Conservation (phyloP, 2,888 invertebrate genomes). For the Amblyteles armatorius region DNA sequence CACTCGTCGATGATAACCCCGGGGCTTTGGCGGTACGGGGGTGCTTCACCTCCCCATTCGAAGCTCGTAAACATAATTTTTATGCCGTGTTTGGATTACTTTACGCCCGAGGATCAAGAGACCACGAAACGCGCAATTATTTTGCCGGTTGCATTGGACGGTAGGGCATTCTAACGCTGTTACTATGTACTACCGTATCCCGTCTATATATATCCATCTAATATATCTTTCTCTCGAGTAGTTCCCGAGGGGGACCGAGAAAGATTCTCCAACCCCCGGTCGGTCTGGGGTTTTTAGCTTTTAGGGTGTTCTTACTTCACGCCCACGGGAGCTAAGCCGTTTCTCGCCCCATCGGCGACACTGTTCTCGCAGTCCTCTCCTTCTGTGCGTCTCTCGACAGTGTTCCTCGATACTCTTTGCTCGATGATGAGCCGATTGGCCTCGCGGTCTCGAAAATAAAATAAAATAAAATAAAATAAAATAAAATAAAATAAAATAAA, state of each 20-base stretch:
- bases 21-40: slow-evolving; percentile 37
- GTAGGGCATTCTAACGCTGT: slow-evolving; percentile 39
- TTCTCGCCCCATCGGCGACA: slow-evolving; percentile 21
- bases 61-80: slow-evolving; percentile 84
- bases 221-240: slow-evolving; percentile 44
- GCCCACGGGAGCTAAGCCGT: slow-evolving; percentile 39
- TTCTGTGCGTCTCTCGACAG: neutral
- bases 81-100: slow-evolving; percentile 83
- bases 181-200: slow-evolving; percentile 15
- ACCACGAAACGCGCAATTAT: slow-evolving; percentile 83
- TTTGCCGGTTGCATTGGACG: slow-evolving; percentile 70
- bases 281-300: slow-evolving; percentile 51
- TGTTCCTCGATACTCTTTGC: slow-evolving; percentile 10
- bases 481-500: neutral
- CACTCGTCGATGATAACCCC: slow-evolving; percentile 38
- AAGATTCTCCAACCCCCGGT: slow-evolving; percentile 28
- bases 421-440: slow-evolving; percentile 2
- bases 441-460: neutral
- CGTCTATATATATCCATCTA: slow-evolving; percentile 38
- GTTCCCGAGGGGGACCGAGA: slow-evolving; percentile 49
- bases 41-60: slow-evolving; percentile 74
- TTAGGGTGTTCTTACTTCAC: slow-evolving; percentile 53
- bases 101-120: slow-evolving; percentile 80
- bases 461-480: slow-evolving; percentile 14
- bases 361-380: neutral